These are phyloP conservation scores for Agapornis roseicollis DNA, from an alignment of 2,113 vertebrate species.

Conservation along the genomic window DNA sequence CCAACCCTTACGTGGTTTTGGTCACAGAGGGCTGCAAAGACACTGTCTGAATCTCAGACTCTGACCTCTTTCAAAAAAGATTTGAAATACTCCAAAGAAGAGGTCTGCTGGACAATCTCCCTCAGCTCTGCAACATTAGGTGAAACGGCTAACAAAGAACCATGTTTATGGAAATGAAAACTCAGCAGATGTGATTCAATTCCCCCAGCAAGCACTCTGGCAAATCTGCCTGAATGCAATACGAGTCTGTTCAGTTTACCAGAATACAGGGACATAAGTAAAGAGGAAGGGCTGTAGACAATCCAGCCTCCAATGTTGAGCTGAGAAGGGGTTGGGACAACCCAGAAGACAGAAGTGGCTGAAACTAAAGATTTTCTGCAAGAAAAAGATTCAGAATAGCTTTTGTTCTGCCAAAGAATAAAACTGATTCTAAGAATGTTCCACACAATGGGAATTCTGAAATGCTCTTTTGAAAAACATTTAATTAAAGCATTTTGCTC, in stretches of 20 bases:
- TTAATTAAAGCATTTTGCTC: not conserved
- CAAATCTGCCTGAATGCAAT: not conserved
- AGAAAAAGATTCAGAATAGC: not conserved
- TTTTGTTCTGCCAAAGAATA: not conserved
- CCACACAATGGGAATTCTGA: not conserved
- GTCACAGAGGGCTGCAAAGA: not conserved
- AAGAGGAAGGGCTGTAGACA: not conserved
- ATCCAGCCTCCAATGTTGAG: not conserved
- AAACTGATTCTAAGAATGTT: not conserved
- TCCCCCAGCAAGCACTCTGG: not conserved
- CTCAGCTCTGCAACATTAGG: not conserved
- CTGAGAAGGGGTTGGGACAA: not conserved
- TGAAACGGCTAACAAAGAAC: not conserved
- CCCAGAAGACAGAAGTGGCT: not conserved
- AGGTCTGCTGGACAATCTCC: not conserved
- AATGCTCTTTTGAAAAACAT: not conserved
- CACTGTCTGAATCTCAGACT: fast-evolving
- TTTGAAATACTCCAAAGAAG: not conserved
- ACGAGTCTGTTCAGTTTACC: not conserved
- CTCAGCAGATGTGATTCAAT: not conserved
- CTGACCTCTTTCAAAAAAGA: not conserved
- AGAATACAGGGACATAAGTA: not conserved
- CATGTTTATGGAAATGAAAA: not conserved
- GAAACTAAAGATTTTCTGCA: not conserved
- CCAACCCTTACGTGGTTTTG: not conserved